These are phyloP conservation scores for Pteropus alecto DNA, from an alignment of 2,113 vertebrate species.

Conservation along the genomic window DNA sequence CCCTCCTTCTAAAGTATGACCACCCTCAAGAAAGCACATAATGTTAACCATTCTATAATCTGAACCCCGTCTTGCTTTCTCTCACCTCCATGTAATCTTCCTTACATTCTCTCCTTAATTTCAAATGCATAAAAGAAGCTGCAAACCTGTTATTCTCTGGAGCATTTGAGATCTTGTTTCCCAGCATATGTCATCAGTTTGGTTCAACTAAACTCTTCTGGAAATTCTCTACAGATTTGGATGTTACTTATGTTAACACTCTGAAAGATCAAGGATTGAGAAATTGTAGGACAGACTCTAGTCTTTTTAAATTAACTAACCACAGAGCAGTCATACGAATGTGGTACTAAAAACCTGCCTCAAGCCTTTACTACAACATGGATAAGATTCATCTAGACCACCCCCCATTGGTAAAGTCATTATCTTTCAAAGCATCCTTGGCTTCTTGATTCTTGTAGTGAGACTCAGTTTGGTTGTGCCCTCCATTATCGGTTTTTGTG, in stretches of 20 bases:
- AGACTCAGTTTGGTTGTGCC: not conserved
- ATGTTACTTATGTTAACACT: not conserved
- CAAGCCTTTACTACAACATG: not conserved
- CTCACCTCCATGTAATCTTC: not conserved
- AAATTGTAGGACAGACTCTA: not conserved
- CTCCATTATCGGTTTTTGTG: not conserved
- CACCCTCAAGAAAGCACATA: not conserved
- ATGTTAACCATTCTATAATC: not conserved
- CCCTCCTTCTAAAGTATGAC: not conserved
- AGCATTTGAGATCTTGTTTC: not conserved
- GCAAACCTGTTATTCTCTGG: not conserved
- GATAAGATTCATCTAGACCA: fast-evolving
- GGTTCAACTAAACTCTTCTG: not conserved
- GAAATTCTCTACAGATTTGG: not conserved
- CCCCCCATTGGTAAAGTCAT: fast-evolving
- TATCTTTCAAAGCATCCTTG: not conserved
- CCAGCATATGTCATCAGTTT: not conserved
- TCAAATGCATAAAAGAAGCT: no score
- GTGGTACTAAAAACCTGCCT: not conserved
- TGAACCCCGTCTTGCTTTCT: not conserved
- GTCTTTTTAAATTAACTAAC: not conserved
- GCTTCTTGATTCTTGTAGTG: not conserved
- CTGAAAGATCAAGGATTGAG: not conserved
- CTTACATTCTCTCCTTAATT: not conserved
- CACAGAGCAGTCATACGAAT: not conserved